Evolutionary conservation across 2,797 vertebrate genomes (phyloP).

Genomic region (Gymnothorax javanicus): DNA sequence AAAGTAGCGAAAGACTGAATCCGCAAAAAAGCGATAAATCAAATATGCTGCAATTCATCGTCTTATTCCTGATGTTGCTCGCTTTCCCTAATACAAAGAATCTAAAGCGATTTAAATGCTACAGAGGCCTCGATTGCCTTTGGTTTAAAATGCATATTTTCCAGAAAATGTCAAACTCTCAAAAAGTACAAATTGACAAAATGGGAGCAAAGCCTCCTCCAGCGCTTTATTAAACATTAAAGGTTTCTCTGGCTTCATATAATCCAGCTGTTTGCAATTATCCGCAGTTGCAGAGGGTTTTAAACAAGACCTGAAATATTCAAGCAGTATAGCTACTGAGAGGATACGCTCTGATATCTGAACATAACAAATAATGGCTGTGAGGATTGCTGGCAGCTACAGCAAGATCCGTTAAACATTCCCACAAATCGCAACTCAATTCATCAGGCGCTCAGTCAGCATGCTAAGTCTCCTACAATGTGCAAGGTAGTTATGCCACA

Average conservation of each 20-base stretch:
- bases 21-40: not conserved
- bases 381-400: not conserved
- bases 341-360: slow-evolving; percentile 3
- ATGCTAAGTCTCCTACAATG: not conserved
- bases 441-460: not conserved
- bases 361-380: not conserved
- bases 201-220: slow-evolving; percentile 10
- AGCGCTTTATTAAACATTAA: slow-evolving; percentile 39
- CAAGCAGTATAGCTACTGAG: not conserved
- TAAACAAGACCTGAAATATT: slow-evolving; percentile 36
- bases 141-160: slow-evolving; percentile 8
- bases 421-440: not conserved
- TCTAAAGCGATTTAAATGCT: not conserved
- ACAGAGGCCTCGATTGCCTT: not conserved
- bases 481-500: not conserved
- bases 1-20: not conserved
- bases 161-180: slow-evolving; percentile 3
- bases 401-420: not conserved
- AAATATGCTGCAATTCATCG: not conserved
- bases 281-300: not conserved
- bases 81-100: not conserved
- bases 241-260: slow-evolving; percentile 9
- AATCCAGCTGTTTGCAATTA: slow-evolving; percentile 38
- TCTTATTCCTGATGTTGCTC: not conserved
- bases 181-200: slow-evolving; percentile 18